Conservation (phyloP, 2,888 invertebrate genomes). For the Acleris literana region DNA sequence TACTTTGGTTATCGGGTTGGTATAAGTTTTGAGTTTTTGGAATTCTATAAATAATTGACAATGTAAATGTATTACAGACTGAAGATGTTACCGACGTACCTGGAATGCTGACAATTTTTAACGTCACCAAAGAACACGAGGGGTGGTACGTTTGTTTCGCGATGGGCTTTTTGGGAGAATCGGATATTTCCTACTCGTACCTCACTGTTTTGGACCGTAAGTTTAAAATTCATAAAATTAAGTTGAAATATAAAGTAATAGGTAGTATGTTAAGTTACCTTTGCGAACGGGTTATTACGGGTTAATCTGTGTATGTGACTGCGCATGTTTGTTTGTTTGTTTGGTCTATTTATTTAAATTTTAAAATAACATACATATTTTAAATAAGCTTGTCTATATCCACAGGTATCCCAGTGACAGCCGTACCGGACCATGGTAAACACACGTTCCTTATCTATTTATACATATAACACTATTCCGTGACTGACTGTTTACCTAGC, state of each 20-base stretch:
- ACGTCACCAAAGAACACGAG: constrained; percentile 94
- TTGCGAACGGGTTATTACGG: no score
- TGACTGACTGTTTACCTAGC: no score
- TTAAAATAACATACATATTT: background rate
- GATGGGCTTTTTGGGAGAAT: no score
- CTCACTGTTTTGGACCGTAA: constrained; percentile 91
- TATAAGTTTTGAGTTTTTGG: background rate
- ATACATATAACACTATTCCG: no score
- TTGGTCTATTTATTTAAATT: no score
- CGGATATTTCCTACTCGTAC: no score
- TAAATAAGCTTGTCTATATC: background rate
- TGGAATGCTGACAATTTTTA: constrained; percentile 90
- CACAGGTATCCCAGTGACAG: constrained; percentile 64
- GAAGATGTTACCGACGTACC: constrained; percentile 80
- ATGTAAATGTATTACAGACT: constrained; percentile 61
- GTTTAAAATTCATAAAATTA: constrained; percentile 43
- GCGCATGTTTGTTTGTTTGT: no score
- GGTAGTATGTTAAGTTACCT: no score
- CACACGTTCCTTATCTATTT: constrained; percentile 77
- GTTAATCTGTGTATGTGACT: no score
- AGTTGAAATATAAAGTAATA: no score
- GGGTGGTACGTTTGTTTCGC: constrained; percentile 99
- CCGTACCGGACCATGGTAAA: constrained; percentile 68
- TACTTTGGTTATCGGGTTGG: background rate
- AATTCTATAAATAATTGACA: background rate